phyloP scores from a whole-genome alignment of 2,797 vertebrate genomes.

The Okamejei kenojei region DNA sequence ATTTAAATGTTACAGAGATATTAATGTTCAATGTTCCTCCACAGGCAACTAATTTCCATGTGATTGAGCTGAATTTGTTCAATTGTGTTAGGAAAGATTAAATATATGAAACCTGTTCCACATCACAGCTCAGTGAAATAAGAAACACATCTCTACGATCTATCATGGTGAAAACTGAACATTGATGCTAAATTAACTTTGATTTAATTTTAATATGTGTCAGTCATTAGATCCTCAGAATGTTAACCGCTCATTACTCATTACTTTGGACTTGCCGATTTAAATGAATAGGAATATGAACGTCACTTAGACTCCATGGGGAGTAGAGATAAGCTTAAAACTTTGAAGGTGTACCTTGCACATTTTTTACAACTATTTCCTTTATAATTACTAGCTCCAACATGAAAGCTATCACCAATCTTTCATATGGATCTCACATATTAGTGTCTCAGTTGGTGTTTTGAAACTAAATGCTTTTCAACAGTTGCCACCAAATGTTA shows the following conservation, averaged over 20 bases:
- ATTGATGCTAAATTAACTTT: constrained; percentile 3
- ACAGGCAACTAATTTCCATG: neutral
- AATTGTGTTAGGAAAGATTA: neutral
- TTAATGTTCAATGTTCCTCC: neutral
- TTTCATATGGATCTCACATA: neutral
- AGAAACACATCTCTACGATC: neutral
- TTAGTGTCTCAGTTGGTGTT: neutral
- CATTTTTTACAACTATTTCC: neutral
- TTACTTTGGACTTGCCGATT: neutral
- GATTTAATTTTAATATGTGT: neutral
- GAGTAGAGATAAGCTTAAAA: constrained; percentile 8
- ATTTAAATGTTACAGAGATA: constrained; percentile 25
- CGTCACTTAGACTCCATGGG: neutral
- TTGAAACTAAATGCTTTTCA: neutral
- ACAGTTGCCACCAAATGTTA: neutral
- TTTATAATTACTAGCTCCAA: neutral
- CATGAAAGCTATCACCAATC: neutral
- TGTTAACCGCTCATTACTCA: neutral
- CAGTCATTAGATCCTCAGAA: neutral
- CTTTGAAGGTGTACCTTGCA: constrained; percentile 4
- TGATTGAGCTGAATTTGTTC: neutral
- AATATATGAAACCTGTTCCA: neutral
- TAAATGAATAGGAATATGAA: neutral
- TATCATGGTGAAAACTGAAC: neutral
- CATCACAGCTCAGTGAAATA: constrained; percentile 3